Evolutionary conservation across 35 echinoderm and acorn worm species (phyloP).

Genomic region (Ophiothrix spiculata): DNA sequence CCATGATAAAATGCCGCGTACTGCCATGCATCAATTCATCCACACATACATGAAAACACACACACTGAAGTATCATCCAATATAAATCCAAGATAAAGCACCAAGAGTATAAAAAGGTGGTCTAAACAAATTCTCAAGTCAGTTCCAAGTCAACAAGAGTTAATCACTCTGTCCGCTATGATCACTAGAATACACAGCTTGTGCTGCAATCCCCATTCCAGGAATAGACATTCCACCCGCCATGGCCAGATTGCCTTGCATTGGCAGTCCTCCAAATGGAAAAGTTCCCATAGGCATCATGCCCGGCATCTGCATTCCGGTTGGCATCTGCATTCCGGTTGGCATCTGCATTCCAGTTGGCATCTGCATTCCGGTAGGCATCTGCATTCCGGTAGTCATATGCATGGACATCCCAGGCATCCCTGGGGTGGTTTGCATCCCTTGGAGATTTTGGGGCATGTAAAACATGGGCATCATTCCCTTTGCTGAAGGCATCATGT

Average conservation of each 20-base stretch:
- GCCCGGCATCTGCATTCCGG: slow-evolving; percentile 35
- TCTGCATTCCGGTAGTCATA: not conserved
- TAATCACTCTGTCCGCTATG: slow-evolving; percentile 1
- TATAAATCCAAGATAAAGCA: not conserved
- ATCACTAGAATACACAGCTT: not conserved
- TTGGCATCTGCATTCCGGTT: slow-evolving; percentile 8
- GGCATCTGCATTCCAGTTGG: slow-evolving; percentile 17
- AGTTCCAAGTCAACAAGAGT: not conserved
- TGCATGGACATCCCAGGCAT: not conserved
- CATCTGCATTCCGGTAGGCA: slow-evolving; percentile 3
- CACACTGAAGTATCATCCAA: not conserved
- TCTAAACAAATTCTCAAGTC: not conserved
- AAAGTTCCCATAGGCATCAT: slow-evolving; percentile 39
- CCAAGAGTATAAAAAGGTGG: not conserved
- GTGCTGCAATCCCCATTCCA: not conserved
- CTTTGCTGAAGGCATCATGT: slow-evolving; percentile 45
- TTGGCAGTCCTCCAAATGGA: slow-evolving; percentile 45
- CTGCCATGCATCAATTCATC: too few species aligned
- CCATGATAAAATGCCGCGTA: too few species aligned
- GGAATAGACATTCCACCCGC: slow-evolving; percentile 13
- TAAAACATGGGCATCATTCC: slow-evolving; percentile 64
- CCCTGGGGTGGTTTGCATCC: slow-evolving; percentile 36
- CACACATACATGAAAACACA: too few species aligned
- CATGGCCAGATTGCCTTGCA: slow-evolving; percentile 47
- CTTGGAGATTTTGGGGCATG: slow-evolving; percentile 23